Evolutionary conservation across 2,888 invertebrate genomes (phyloP).

Genomic region (Callyntrura guangdongensis): DNA sequence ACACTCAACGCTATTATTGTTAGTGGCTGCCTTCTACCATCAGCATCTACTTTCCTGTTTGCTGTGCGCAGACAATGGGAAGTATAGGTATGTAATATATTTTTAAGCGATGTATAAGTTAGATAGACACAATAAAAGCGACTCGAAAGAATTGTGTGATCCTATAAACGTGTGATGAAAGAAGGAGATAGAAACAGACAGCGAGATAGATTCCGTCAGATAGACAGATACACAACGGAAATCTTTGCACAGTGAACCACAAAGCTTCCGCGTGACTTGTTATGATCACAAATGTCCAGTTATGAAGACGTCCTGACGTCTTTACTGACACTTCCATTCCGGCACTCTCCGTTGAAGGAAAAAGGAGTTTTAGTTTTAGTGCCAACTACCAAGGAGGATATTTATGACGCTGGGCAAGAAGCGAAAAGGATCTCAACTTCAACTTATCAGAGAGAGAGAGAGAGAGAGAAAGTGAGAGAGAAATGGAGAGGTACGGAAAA

Average conservation of each 20-base stretch:
- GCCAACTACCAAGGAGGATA: conserved; percentile 34
- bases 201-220: background rate
- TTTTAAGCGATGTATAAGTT: conserved; percentile 12
- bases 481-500: no score
- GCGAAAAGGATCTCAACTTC: conserved; percentile 17
- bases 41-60: background rate
- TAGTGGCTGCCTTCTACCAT: background rate
- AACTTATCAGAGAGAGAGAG: conserved; percentile 3
- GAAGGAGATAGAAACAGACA: background rate
- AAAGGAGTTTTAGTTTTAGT: conserved; percentile 26
- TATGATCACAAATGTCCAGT: conserved; percentile 77
- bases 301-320: conserved; percentile 72
- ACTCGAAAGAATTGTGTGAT: background rate
- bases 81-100: background rate
- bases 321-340: conserved; percentile 76
- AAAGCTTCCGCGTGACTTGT: conserved; percentile 66
- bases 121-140: background rate
- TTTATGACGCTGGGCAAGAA: conserved; percentile 45
- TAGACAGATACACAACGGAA: conserved; percentile 35
- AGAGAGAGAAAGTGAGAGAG: no score
- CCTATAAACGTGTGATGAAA: background rate
- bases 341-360: conserved; percentile 12
- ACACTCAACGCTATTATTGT: conserved; percentile 22
- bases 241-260: conserved; percentile 25
- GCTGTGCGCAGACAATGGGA: background rate